Conservation (phyloP, 1,140 invertebrate species). For the Drosophila orosa region DNA sequence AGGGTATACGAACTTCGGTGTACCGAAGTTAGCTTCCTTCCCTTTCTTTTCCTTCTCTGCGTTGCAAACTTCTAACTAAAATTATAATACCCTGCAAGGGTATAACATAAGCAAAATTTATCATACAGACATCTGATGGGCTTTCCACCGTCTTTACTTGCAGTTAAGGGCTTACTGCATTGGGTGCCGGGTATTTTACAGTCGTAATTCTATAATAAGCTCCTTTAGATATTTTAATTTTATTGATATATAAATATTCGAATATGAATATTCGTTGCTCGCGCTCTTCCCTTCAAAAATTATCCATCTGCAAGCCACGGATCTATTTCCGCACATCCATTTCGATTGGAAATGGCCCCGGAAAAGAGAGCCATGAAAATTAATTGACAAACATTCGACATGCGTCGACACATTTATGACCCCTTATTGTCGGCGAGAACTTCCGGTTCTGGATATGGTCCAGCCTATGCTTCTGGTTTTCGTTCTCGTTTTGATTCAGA, state of each 20-base stretch:
- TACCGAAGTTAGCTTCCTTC: no score
- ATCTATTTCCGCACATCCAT: conserved; percentile 50
- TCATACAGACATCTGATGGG: no score
- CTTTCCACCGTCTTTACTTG: no score
- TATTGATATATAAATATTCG: not conserved
- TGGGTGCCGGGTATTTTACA: no score
- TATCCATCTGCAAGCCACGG: not conserved
- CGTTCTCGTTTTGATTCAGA: no score
- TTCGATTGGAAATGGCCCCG: conserved; percentile 44
- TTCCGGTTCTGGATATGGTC: conserved; percentile 70
- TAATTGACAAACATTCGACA: conserved; percentile 53
- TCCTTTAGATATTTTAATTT: not conserved
- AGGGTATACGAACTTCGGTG: no score
- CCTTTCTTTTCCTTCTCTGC: no score
- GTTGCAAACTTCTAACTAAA: no score
- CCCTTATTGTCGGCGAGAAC: conserved; percentile 60
- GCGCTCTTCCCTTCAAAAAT: not conserved
- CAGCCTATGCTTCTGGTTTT: not conserved
- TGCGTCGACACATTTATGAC: conserved; percentile 79
- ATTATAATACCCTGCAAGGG: no score
- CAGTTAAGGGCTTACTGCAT: no score
- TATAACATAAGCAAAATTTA: no score
- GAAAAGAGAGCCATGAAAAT: conserved; percentile 45
- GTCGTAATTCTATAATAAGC: no score
- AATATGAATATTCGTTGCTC: not conserved